A percentile compares a stretch with the other conserved stretches of the same genome.
Conservation (phyloP, 1,140 invertebrate species). For the Pseudobourletiella spinata region DNA sequence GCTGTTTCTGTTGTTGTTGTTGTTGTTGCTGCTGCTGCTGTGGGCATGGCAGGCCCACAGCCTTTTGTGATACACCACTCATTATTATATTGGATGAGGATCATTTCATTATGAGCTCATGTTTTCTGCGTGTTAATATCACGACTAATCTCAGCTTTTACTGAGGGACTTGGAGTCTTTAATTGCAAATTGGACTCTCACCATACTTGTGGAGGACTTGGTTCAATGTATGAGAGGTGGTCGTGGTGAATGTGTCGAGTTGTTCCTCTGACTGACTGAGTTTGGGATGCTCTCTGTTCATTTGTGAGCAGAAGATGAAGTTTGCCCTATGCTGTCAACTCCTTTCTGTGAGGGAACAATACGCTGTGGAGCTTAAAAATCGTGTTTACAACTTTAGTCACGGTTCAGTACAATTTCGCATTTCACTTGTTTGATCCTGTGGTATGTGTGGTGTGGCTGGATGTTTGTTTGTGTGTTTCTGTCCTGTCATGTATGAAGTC, state of each 20-base stretch:
- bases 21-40: not conserved
- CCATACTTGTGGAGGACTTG: no score
- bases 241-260: no score
- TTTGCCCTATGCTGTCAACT: no score
- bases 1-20: not conserved
- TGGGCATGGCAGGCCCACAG: not conserved
- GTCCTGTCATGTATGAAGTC: no score
- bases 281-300: no score
- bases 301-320: no score
- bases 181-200: not conserved
- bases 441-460: no score
- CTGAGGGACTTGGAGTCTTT: not conserved
- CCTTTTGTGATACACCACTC: not conserved
- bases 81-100: not conserved
- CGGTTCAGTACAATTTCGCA: not conserved
- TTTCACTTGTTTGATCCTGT: not conserved
- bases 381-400: conserved; percentile 2
- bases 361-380: not conserved
- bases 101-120: no score
- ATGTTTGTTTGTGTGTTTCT: no score
- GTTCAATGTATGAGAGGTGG: no score
- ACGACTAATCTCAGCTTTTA: not conserved
- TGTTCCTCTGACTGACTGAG: no score
- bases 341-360: no score
- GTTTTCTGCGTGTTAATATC: not conserved